Evolutionary conservation across 2,888 invertebrate genomes (phyloP).

Genomic region (Drosophila diplacantha): DNA sequence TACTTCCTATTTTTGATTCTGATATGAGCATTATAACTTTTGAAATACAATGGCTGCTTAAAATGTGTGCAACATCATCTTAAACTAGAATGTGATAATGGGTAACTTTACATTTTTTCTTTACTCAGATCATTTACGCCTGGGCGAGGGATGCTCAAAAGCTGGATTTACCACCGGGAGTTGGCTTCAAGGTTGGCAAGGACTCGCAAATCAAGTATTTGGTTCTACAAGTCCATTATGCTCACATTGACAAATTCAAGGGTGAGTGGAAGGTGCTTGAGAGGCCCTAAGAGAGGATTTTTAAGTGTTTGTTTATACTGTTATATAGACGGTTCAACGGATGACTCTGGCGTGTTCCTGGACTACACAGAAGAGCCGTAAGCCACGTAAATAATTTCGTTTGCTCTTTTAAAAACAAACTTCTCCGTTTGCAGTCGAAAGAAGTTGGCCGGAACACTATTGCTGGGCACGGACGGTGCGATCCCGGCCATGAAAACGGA

Average conservation of each 20-base stretch:
- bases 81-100: background rate
- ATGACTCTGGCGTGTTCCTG: constrained; percentile 90
- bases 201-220: constrained; percentile 90
- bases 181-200: constrained; percentile 94
- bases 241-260: constrained; percentile 81
- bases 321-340: constrained; percentile 84
- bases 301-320: background rate
- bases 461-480: constrained; percentile 91
- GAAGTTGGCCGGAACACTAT: constrained; percentile 93
- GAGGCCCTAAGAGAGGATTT: background rate
- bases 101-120: background rate
- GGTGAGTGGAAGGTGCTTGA: constrained; percentile 76
- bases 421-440: constrained; percentile 81
- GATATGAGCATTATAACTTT: too few species aligned
- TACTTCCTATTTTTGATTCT: too few species aligned
- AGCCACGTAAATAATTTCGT: constrained; percentile 67
- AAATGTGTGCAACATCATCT: too few species aligned
- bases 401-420: background rate
- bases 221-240: constrained; percentile 96
- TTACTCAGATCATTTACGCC: constrained; percentile 88
- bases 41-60: too few species aligned
- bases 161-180: constrained; percentile 87
- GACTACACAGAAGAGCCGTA: constrained; percentile 86
- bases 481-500: constrained; percentile 85
- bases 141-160: constrained; percentile 96